Percentiles rank a stretch among this genome's conserved stretches.
Evolutionary conservation across 2,888 invertebrate genomes (phyloP).

Genomic region (Acleris emargana): DNA sequence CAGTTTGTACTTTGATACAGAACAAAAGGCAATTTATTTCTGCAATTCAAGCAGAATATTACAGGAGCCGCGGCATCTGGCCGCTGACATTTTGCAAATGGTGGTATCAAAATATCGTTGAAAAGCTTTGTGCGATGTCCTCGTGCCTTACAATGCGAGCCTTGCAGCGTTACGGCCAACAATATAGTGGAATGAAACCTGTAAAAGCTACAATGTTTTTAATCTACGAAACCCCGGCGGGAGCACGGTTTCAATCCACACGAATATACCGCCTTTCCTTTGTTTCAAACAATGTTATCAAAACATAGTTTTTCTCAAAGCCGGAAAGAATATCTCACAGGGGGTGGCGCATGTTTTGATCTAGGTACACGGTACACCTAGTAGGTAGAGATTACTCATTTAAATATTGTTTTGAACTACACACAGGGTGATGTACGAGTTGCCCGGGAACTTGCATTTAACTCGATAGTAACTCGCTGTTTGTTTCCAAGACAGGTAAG

Average conservation of each 20-base stretch:
- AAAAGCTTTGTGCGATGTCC: conserved; percentile 36
- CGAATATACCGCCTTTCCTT: conserved; percentile 6
- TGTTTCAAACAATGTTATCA: conserved; percentile 5
- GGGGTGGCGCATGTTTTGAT: too few relatives aligned
- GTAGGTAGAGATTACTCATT: too few relatives aligned
- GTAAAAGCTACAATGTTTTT: conserved; percentile 32
- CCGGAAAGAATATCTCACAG: too few relatives aligned
- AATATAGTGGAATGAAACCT: conserved; percentile 21
- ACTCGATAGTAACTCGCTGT: not conserved
- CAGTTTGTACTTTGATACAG: conserved; percentile 30
- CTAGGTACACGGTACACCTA: too few relatives aligned
- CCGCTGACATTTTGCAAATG: conserved; percentile 38
- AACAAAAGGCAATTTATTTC: conserved; percentile 37
- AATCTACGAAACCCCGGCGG: conserved; percentile 19
- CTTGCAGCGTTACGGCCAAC: conserved; percentile 20
- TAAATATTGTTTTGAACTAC: too few relatives aligned
- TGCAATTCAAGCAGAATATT: conserved; percentile 33
- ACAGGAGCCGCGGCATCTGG: conserved; percentile 33
- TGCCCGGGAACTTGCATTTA: not conserved
- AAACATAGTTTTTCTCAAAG: too few relatives aligned
- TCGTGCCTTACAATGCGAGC: conserved; percentile 32
- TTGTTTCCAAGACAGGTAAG: not conserved
- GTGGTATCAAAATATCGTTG: conserved; percentile 38
- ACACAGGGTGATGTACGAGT: not conserved
- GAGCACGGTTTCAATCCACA: conserved; percentile 24